Evolutionary conservation across 2,797 vertebrate genomes (phyloP).

Genomic region (Silurus aristotelis): DNA sequence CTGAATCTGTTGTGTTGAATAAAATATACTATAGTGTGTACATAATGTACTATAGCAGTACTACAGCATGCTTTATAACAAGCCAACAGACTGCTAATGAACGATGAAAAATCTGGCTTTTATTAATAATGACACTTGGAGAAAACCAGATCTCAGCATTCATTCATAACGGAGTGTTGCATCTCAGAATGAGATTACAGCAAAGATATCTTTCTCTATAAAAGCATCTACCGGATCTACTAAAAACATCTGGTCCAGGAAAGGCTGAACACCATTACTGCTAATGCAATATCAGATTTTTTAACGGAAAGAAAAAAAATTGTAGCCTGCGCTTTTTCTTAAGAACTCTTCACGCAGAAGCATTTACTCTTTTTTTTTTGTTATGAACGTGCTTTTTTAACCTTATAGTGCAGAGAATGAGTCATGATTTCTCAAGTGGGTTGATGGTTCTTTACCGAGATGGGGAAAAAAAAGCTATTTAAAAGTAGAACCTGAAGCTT

Average conservation of each 20-base stretch:
- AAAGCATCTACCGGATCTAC: neutral
- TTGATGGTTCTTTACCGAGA: slow-evolving; percentile 17
- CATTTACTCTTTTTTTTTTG: neutral
- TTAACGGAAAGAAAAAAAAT: neutral
- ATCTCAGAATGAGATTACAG: slow-evolving; percentile 27
- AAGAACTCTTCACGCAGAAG: neutral
- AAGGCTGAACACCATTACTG: neutral
- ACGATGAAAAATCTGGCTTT: neutral
- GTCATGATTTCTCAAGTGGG: slow-evolving; percentile 30
- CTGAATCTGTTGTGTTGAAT: neutral
- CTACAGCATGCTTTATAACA: neutral
- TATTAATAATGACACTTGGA: neutral
- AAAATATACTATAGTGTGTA: neutral
- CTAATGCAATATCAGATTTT: neutral
- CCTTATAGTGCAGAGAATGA: slow-evolving; percentile 30
- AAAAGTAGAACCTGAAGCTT: neutral
- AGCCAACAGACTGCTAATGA: neutral
- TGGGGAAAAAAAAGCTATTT: neutral
- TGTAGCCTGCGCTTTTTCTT: neutral
- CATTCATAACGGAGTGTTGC: neutral
- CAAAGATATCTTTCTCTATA: neutral
- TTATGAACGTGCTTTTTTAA: neutral
- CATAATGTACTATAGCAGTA: neutral
- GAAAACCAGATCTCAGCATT: neutral
- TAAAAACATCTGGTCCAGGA: neutral